Conservation (phyloP, 2,888 invertebrate species). For the Pyrgus malvae region DNA sequence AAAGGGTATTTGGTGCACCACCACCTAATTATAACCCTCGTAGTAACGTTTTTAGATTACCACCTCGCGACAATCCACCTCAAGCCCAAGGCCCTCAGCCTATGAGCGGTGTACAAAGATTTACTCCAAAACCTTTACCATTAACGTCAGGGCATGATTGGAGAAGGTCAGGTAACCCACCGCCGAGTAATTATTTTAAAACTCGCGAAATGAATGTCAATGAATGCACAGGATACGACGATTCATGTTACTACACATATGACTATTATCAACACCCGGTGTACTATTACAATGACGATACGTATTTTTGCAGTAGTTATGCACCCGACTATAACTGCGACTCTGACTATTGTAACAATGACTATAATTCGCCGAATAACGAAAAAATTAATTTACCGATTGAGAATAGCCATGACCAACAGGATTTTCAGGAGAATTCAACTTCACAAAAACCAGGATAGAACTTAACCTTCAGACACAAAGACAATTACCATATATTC, state of each 20-base stretch:
- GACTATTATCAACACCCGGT: not conserved
- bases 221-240: not conserved
- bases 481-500: constrained; percentile 11
- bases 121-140: constrained; percentile 13
- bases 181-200: constrained; percentile 14
- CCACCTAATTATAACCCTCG: constrained; percentile 13
- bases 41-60: constrained; percentile 6
- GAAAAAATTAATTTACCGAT: constrained; percentile 1
- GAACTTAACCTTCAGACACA: constrained; percentile 30
- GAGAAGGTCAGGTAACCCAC: constrained; percentile 3
- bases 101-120: constrained; percentile 28
- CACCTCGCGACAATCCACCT: constrained; percentile 4
- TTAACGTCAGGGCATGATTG: constrained; percentile 16
- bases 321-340: constrained; percentile 11
- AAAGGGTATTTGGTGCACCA: constrained; percentile 9
- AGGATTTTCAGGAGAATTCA: constrained; percentile 18
- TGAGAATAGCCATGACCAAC: constrained; percentile 4
- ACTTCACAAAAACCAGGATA: constrained; percentile 25
- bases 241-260: not conserved
- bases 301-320: not conserved
- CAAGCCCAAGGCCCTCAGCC: constrained; percentile 6
- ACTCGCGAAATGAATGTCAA: constrained; percentile 9
- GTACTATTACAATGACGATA: constrained; percentile 10
- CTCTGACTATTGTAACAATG: not conserved
- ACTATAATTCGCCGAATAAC: not conserved